Evolutionary conservation across 2,888 invertebrate genomes (phyloP), one percentile per base, ranked within the genome.

Genomic region (Emmelina monodactyla): DNA sequence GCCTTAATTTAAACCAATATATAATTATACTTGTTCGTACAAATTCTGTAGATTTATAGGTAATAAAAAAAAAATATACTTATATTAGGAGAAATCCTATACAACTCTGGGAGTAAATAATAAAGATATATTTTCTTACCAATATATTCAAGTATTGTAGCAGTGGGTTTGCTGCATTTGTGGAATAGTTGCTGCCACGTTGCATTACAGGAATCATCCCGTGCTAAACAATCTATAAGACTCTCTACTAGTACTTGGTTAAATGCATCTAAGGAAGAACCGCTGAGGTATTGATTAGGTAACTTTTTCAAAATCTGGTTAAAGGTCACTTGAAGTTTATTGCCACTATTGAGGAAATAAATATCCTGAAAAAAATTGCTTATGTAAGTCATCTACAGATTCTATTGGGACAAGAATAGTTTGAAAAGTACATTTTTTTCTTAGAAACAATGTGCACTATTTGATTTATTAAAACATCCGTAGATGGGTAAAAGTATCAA

Each of bases 121-220:
- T n/a, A n/a, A n/a, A n/a, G n/a, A n/a, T n/a, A n/a, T n/a, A n/a
- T n/a, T n/a, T n/a, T n/a, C 66, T 66, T 57, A 83, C 83, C 73
- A 47, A 83, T 79, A 61, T 76, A 82, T 41, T 78, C 79, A 22
- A 91, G 70, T 32, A 91, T 62, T 14, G 86, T 72, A 25, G 86
- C 85, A 13, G 89, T 88, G 50, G 87, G 85, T 38, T 82, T 78
- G 14, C 86, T 75, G 51, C 88, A 83, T 53, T 86, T 87, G 16
- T 82, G 66, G 63, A 90, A 88, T 33, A 86, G 61, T 47, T 87
- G 86, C 49, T 82, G 80, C 91, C 90, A 91, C 0, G 82, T 79
- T 31, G 81, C 81, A 47, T 87, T 86, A 49, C 86, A 85, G 1
- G 83, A 83, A 41, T 83, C 81, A 45, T 91, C 89, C 33, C 70